These are phyloP conservation scores for Folsomia manolachei DNA, from an alignment of 2,888 invertebrate species.

Conservation along the genomic window DNA sequence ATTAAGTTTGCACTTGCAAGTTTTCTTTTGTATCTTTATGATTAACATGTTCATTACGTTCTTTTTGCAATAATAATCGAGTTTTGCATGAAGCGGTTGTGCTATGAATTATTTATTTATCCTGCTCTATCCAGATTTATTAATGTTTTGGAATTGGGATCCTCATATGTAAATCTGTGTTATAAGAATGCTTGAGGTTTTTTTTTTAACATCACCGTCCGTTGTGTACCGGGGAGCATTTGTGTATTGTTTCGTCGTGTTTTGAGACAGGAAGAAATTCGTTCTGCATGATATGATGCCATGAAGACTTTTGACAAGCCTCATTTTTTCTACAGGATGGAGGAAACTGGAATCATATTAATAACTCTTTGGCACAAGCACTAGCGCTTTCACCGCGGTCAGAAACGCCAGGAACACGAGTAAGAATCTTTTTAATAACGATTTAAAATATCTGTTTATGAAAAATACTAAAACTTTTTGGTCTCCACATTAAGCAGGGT, in stretches of 20 bases:
- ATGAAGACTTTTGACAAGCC: background rate
- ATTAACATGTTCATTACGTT: background rate
- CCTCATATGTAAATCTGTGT: no score
- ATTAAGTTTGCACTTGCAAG: no score
- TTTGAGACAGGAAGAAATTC: background rate
- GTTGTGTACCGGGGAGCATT: background rate
- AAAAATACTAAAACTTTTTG: conserved; percentile 24
- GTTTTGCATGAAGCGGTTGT: background rate
- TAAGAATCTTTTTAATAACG: conserved; percentile 49
- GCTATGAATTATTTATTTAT: background rate
- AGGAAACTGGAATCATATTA: conserved; percentile 58
- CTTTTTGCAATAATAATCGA: background rate
- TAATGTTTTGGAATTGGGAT: no score
- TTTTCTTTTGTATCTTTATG: background rate
- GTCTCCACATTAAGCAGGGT: conserved; percentile 52
- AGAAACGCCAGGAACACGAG: conserved; percentile 55
- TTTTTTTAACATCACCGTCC: background rate
- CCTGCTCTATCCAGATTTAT: no score
- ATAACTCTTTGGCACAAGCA: conserved; percentile 58
- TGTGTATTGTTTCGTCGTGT: background rate
- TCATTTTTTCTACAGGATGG: conserved; percentile 55
- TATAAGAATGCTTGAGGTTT: background rate
- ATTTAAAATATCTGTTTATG: conserved; percentile 15
- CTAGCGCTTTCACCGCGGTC: conserved; percentile 59
- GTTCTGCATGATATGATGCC: background rate